Evolutionary conservation across 2,888 invertebrate species (phyloP).

Genomic region (Nephrotoma guestfalica): DNA sequence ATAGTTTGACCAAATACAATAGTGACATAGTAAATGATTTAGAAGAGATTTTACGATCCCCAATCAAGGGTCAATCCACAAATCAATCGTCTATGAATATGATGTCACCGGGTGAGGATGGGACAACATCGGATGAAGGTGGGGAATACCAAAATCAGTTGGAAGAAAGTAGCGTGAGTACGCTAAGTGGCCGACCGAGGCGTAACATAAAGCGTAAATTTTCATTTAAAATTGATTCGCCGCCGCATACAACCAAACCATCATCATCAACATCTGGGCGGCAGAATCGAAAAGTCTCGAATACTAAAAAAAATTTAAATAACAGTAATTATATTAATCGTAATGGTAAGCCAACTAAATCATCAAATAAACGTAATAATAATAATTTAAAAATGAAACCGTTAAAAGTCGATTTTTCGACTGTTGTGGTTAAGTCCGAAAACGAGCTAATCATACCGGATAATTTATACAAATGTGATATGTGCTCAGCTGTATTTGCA

Average conservation of each 20-base stretch:
- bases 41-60: constrained; percentile 30
- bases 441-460: constrained; percentile 22
- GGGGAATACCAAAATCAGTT: neutral
- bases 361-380: neutral
- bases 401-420: neutral
- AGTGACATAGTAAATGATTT: constrained; percentile 29
- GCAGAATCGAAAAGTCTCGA: neutral
- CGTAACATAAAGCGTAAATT: neutral
- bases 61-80: constrained; percentile 18
- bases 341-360: neutral
- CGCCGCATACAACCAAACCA: neutral
- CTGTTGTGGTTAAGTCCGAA: constrained; percentile 17
- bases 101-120: neutral
- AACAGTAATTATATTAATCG: neutral
- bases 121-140: neutral
- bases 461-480: constrained; percentile 44
- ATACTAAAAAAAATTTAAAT: neutral
- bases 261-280: neutral
- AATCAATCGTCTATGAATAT: neutral
- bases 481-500: constrained; percentile 63
- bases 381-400: neutral
- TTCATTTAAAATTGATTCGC: neutral
- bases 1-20: constrained; percentile 27
- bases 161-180: neutral
- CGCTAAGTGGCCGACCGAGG: neutral